Evolutionary conservation across 2,888 invertebrate species (phyloP), one percentile per base, ranked within the genome.

Genomic region (Euclidia mi): DNA sequence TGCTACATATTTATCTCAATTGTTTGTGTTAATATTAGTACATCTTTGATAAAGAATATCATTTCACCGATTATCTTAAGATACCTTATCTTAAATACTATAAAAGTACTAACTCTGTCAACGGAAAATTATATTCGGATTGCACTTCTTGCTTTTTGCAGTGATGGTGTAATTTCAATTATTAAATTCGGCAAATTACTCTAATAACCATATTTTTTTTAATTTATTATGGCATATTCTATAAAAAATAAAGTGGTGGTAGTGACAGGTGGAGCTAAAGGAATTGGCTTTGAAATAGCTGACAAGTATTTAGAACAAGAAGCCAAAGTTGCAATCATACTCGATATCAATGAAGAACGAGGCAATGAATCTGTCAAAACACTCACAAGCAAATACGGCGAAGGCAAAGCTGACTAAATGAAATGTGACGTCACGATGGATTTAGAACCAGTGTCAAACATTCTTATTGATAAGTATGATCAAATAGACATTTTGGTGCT

Each of bases 191-290:
- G n/a, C n/a, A n/a, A n/a, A n/a, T n/a, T n/a, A n/a, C n/a, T n/a
- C n/a, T n/a, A n/a, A n/a, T n/a, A n/a, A n/a, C n/a, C n/a, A n/a
- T n/a, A n/a, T n/a, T n/a, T n/a, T n/a, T n/a, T n/a, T n/a, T n/a
- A n/a, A n/a, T n/a, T n/a, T 25, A 63, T 46, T 11, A 75, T 80
- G 76, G 45, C 44, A 1, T 57, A 29, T 29, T 49, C 56, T 2
- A 29, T 80, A 0, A 67, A 73, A 53, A 75, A 82, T 31, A 77
- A 74, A 69, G 67, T 76, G 1, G 65, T 81, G 3, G 73, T 84
- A 0, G 71, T 96, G 11, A 95, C 95, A 0, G 95, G 95, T 0
- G 95, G 92, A 12, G 95, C 95, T 0, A 82, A 84, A 11, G 95
- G 95, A 0, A 95, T 95, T 44, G 95, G 95, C 0, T 84, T 84